phyloP scores from a whole-genome alignment of 2,113 vertebrate species.

The Willisornis vidua region DNA sequence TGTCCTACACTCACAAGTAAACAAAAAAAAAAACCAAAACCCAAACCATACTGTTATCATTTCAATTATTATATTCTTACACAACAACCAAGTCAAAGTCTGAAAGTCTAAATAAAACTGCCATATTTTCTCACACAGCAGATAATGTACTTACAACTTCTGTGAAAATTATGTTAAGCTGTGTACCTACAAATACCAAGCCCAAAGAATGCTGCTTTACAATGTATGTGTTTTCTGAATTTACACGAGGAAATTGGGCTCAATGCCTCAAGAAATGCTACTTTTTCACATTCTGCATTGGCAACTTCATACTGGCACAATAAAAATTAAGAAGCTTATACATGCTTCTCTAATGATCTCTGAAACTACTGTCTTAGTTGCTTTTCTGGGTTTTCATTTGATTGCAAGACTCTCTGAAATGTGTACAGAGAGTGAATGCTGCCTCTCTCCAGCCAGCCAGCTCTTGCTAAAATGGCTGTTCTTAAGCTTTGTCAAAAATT shows the following conservation, averaged over 20 bases:
- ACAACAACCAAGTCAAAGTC: not conserved
- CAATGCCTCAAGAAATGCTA: not conserved
- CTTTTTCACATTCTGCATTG: not conserved
- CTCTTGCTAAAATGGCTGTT: not conserved
- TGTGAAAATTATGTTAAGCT: not conserved
- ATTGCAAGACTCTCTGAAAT: not conserved
- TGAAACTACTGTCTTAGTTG: not conserved
- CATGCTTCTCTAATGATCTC: accelerated
- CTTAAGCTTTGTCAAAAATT: not conserved
- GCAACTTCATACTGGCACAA: not conserved
- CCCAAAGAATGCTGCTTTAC: not conserved
- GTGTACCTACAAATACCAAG: not conserved
- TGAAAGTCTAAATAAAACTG: not conserved
- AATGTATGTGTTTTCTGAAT: not conserved
- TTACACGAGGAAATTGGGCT: not conserved
- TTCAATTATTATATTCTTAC: not conserved
- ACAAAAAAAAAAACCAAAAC: not conserved
- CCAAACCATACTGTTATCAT: not conserved
- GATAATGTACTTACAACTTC: not conserved
- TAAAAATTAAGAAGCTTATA: not conserved
- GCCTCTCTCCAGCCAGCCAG: not conserved
- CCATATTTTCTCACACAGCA: not conserved
- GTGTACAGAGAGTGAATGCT: accelerated
- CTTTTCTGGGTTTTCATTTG: not conserved
- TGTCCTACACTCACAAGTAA: not conserved